phyloP scores from a whole-genome alignment of 2,888 invertebrate species.

The Acanthococcus lagerstroemiae region DNA sequence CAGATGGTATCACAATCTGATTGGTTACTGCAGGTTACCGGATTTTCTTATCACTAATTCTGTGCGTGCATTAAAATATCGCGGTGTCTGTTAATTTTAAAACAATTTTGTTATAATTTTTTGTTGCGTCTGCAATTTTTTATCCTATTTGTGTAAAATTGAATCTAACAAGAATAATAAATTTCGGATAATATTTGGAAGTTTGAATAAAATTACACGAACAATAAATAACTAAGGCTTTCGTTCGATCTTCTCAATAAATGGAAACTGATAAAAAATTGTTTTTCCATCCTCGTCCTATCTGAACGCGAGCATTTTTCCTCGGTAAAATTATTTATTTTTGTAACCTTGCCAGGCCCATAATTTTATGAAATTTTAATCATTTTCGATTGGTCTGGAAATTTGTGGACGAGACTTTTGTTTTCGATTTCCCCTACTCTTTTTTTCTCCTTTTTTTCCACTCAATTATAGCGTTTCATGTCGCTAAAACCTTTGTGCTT shows the following conservation, averaged over 20 bases:
- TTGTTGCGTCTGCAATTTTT: not conserved
- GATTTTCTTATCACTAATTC: no score
- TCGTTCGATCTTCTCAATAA: not conserved
- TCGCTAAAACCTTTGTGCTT: slow-evolving; percentile 24
- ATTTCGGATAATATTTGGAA: not conserved
- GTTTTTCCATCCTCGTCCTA: no score
- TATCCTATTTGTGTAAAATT: not conserved
- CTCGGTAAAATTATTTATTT: slow-evolving; percentile 10
- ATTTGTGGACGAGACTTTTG: slow-evolving; percentile 29
- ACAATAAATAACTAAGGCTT: not conserved
- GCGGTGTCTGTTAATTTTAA: not conserved
- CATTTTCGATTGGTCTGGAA: slow-evolving; percentile 29
- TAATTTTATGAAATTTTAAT: slow-evolving; percentile 25
- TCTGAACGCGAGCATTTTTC: no score
- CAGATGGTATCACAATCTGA: no score
- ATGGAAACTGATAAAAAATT: not conserved
- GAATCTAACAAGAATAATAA: not conserved
- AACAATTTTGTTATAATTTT: not conserved
- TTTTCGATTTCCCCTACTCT: slow-evolving; percentile 19
- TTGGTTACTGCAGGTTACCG: no score
- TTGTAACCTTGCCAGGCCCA: slow-evolving; percentile 16
- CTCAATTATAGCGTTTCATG: slow-evolving; percentile 26
- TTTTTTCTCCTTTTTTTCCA: slow-evolving; percentile 12
- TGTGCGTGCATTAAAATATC: not conserved
- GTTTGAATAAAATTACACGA: not conserved